Base-by-base conservation (phyloP, 1,140 invertebrate genomes). In the Meloidogyne exigua region DNA sequence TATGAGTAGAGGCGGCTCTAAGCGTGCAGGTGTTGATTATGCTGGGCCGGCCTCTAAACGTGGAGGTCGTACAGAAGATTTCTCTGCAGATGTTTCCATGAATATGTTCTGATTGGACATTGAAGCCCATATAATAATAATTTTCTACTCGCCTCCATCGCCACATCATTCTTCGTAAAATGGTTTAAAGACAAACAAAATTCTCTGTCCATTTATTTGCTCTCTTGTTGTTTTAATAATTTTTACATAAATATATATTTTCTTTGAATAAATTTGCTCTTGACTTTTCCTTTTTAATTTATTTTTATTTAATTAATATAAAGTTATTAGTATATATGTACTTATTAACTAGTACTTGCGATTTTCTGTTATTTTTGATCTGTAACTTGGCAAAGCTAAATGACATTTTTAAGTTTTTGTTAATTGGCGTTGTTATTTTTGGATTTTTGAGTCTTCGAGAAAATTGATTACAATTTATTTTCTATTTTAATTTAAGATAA, bases 31-130 rank as follows among this genome's bases (percentile, higher is more conserved):
- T 32, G 83, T 76, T 25, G 79, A 80, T 62, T 71, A 65, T 44
- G 65, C 63, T 23, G 84, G 84, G n/a, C 84, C 84, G 11, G 84
- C 84, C 12, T 80, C 86, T 21, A 86, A 86, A 57, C 80, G 86
- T 25, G 85, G 85, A 39, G 80, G 80, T 32, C 39, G 39, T 23
- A 75, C 84, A 25, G 64, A 63, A 5, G 77, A 79, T 49, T 79
- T 79, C 68, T 23, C 77, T 25, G 69, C 76, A 21, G 77, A 79
- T 75, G 26, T 79, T 49, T 18, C 68, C 15, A 79, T 79, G 77
- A 79, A 79, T 63, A 75, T 80, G 77, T 79, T 79, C 66, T 79
- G 72, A 73, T 57, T 21, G 44, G 49, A n/a, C 49, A n/a, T 18
- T 32, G 44, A 49, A 57, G 18, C n/a, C 18, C 49, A n/a, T 57